These are phyloP conservation scores for Carapus acus DNA, from an alignment of 2,797 vertebrate genomes.

Conservation along the genomic window DNA sequence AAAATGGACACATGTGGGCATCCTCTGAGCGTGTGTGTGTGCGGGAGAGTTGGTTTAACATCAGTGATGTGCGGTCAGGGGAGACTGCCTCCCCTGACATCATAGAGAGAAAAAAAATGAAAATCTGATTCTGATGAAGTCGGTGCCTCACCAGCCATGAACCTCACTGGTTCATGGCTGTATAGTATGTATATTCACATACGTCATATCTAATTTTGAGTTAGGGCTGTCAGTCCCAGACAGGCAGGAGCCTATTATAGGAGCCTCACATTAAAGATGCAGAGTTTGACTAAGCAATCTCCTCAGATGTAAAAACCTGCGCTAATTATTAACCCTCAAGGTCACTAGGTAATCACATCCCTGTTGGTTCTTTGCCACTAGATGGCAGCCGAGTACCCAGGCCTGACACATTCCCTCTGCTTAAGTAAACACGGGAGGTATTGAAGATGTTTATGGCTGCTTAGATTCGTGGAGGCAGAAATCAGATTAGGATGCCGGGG, in stretches of 20 bases:
- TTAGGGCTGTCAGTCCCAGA: background rate
- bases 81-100: too few species aligned
- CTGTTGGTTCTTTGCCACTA: constrained; percentile 34
- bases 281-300: background rate
- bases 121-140: too few species aligned
- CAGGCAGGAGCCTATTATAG: constrained; percentile 8
- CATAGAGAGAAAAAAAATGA: too few species aligned
- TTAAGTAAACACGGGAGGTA: too few species aligned
- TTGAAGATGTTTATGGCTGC: too few species aligned
- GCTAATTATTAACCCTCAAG: constrained; percentile 15
- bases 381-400: constrained; percentile 26
- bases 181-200: background rate
- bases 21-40: too few species aligned
- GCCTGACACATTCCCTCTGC: background rate
- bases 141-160: too few species aligned
- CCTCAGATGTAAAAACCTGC: background rate
- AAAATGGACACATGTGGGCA: background rate
- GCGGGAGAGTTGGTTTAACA: too few species aligned
- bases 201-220: background rate
- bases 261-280: background rate
- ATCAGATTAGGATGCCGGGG: too few species aligned
- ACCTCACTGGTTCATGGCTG: too few species aligned
- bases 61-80: too few species aligned
- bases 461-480: too few species aligned
- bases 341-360: constrained; percentile 1